Conservation (phyloP, 2,113 vertebrate species). For the Hylia prasina region DNA sequence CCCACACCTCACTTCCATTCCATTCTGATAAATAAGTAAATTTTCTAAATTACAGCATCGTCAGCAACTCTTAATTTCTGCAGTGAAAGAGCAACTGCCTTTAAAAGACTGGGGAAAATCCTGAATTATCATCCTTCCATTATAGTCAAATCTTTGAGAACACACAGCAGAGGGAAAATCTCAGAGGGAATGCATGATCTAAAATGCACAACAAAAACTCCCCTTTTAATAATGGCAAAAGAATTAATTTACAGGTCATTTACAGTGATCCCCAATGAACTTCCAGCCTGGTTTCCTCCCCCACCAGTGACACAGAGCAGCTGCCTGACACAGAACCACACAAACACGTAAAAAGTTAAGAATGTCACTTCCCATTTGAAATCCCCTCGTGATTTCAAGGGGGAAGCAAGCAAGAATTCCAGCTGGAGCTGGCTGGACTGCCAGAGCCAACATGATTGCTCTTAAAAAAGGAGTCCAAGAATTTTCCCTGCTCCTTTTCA, state of each 20-base stretch:
- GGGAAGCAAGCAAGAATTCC: neutral
- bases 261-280: neutral
- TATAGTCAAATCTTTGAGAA: neutral
- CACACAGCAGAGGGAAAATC: neutral
- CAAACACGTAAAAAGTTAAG: neutral
- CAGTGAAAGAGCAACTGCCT: neutral
- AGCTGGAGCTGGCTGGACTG: neutral
- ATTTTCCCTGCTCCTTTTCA: neutral
- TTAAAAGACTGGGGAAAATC: neutral
- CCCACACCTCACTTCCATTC: neutral
- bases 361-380: slow-evolving; percentile 9
- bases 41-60: neutral
- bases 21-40: neutral
- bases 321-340: neutral
- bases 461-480: neutral
- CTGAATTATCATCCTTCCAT: neutral
- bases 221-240: neutral
- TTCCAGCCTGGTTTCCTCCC: neutral
- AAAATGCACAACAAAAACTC: neutral
- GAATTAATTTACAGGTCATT: neutral
- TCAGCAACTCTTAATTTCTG: neutral
- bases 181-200: neutral
- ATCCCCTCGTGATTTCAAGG: neutral
- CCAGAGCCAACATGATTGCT: neutral
- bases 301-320: neutral